Evolutionary conservation across 2,113 vertebrate genomes (phyloP).

Genomic region (Hypomesus transpacificus): DNA sequence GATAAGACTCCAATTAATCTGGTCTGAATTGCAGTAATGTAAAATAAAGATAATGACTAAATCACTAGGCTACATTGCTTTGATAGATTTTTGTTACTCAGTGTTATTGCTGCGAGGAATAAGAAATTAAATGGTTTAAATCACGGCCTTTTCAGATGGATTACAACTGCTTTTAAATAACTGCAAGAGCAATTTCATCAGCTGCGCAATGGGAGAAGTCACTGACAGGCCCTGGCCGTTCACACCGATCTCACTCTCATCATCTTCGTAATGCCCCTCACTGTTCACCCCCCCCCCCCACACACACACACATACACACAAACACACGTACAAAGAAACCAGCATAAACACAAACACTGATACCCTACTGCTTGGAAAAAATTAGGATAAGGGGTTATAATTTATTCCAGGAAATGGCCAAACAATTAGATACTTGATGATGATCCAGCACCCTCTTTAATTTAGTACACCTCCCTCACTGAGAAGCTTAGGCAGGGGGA

Average conservation of each 20-base stretch:
- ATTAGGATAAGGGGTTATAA: slow-evolving; percentile 46
- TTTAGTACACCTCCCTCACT: slow-evolving; percentile 14
- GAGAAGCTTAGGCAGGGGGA: slow-evolving; percentile 17
- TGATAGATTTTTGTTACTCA: slow-evolving; percentile 74
- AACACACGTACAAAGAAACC: slow-evolving; percentile 38
- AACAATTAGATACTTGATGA: slow-evolving; percentile 43
- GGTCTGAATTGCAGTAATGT: slow-evolving; percentile 70
- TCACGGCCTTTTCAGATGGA: slow-evolving; percentile 78
- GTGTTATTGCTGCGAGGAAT: slow-evolving; percentile 73
- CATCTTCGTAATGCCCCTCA: slow-evolving; percentile 75
- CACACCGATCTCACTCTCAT: slow-evolving; percentile 75
- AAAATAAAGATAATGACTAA: slow-evolving; percentile 82
- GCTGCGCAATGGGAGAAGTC: slow-evolving; percentile 70
- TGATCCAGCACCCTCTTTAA: slow-evolving; percentile 37
- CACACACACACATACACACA: slow-evolving; percentile 19
- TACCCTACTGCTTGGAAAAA: slow-evolving; percentile 36
- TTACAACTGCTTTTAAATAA: slow-evolving; percentile 85
- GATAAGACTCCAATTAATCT: slow-evolving; percentile 79
- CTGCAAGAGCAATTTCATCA: slow-evolving; percentile 77
- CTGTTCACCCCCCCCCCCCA: slow-evolving; percentile 57
- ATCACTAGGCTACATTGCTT: slow-evolving; percentile 74
- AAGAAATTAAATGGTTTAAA: slow-evolving; percentile 80
- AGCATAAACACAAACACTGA: background rate
- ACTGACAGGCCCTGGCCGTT: slow-evolving; percentile 74
- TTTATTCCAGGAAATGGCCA: slow-evolving; percentile 41